Base-by-base conservation (phyloP, 2,888 invertebrate species). In the Chirona hameri region DNA sequence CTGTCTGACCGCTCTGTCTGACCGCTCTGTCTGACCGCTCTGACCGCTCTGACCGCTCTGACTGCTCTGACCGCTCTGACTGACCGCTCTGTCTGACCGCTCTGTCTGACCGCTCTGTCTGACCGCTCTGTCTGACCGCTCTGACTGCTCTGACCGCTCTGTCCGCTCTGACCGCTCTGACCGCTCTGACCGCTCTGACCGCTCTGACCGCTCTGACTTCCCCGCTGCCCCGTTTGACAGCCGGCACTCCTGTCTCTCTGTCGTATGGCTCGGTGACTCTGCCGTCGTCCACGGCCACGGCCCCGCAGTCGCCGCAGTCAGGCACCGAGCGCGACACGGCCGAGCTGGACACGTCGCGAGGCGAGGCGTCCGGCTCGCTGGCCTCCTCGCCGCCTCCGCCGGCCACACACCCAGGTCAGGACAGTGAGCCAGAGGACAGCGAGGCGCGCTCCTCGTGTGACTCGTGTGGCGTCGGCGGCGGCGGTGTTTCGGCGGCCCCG, bases 221-320 rank as follows among this genome's bases (percentile, higher is more conserved):
- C 24, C 31, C 31, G 14, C 81, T 18, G 27, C 14, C 81, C n/a
- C 81, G 76, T 83, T 84, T 14, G 84, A 84, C 84, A 84, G 85
- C 84, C 82, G 87, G 86, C 81, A 86, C 86, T 83, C 85, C 87
- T 86, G 88, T 87, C 83, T 88, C 88, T 84, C 86, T 87, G 86
- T 88, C 88, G 69, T 88, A 87, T 87, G 88, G 88, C 82, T 88
- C 88, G 85, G 87, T 88, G 82, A 85, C 84, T 46, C 82, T 85
- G 69, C 83, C 84, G 91, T 91, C 89, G 91, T 93, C 92, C 93
- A 94, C 84, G 14, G 84, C 92, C 93, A 94, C 84, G n/a, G 84
- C 84, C 57, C 82, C 83, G 24, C 84, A 84, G 69, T 84, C 84
- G 60, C 84, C 84, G 24, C 83, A 82, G n/a, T 84, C 84, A 60